Evolutionary conservation across 2,113 vertebrate genomes (phyloP).

Genomic region (Piaya cayana): DNA sequence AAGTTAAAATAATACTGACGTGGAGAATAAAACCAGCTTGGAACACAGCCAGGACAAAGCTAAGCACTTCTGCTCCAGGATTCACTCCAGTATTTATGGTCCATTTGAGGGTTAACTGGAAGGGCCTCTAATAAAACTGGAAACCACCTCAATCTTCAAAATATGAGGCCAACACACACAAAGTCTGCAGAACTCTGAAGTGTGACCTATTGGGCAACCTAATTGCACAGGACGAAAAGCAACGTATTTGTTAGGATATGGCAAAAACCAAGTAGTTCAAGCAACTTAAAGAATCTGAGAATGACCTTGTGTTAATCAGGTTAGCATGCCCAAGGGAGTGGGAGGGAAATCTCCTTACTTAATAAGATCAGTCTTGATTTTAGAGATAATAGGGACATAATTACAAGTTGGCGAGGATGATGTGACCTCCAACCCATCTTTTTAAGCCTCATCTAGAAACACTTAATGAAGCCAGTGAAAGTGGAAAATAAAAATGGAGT

Average conservation of each 20-base stretch:
- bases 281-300: constrained; percentile 51
- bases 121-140: not conserved
- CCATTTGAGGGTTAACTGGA: not conserved
- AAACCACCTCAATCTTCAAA: not conserved
- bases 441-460: constrained; percentile 42
- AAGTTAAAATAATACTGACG: not conserved
- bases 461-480: constrained; percentile 56
- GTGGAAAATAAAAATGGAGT: constrained; percentile 25
- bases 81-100: not conserved
- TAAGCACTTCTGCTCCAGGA: not conserved
- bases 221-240: not conserved
- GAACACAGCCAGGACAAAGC: not conserved
- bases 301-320: constrained; percentile 68
- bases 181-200: not conserved
- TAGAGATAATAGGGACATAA: constrained; percentile 70
- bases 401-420: constrained; percentile 61
- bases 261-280: constrained; percentile 62
- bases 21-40: not conserved
- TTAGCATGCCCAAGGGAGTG: constrained; percentile 53
- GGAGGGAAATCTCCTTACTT: constrained; percentile 70
- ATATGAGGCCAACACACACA: not conserved
- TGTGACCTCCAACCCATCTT: constrained; percentile 64
- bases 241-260: constrained; percentile 24
- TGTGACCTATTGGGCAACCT: not conserved
- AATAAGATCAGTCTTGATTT: constrained; percentile 74